Percentiles rank a stretch among this genome's conserved stretches.
phyloP scores from a whole-genome alignment of 1,140 invertebrate species.

The Linepithema humile region DNA sequence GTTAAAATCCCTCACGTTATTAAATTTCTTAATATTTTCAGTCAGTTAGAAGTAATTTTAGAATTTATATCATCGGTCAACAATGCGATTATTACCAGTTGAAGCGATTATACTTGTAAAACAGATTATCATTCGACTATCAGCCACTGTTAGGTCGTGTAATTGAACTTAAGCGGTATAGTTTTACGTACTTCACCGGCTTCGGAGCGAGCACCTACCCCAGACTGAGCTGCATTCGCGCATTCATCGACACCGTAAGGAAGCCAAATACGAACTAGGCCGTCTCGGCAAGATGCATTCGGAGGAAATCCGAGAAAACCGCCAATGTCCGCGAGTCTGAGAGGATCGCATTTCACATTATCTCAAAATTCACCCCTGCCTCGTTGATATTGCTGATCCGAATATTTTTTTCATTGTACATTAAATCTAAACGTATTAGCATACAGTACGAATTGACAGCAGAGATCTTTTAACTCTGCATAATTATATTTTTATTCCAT shows the following conservation, averaged over 20 bases:
- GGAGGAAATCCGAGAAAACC: conserved; percentile 68
- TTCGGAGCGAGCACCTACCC: conserved; percentile 64
- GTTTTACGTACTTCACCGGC: conserved; percentile 74
- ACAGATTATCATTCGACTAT: neutral
- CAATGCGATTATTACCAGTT: neutral
- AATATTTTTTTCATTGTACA: neutral
- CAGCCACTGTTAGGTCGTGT: conserved; percentile 10
- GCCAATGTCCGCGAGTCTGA: conserved; percentile 53
- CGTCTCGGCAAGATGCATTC: conserved; percentile 55
- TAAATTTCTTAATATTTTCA: too few species aligned
- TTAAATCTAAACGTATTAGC: neutral
- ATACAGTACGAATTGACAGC: neutral
- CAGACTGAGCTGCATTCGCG: conserved; percentile 49
- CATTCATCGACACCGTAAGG: conserved; percentile 65
- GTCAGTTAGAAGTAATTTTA: neutral
- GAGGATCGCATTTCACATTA: conserved; percentile 50
- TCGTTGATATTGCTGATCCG: too few species aligned
- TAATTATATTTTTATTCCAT: conserved; percentile 41
- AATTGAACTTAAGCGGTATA: conserved; percentile 60
- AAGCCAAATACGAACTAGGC: conserved; percentile 80
- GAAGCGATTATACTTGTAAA: neutral
- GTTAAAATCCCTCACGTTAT: too few species aligned
- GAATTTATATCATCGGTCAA: neutral
- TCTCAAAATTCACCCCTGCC: conserved; percentile 24
- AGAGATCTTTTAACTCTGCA: neutral